Evolutionary conservation across 1,140 invertebrate species (phyloP).

Genomic region (Pseudomyrmex dendroicus): DNA sequence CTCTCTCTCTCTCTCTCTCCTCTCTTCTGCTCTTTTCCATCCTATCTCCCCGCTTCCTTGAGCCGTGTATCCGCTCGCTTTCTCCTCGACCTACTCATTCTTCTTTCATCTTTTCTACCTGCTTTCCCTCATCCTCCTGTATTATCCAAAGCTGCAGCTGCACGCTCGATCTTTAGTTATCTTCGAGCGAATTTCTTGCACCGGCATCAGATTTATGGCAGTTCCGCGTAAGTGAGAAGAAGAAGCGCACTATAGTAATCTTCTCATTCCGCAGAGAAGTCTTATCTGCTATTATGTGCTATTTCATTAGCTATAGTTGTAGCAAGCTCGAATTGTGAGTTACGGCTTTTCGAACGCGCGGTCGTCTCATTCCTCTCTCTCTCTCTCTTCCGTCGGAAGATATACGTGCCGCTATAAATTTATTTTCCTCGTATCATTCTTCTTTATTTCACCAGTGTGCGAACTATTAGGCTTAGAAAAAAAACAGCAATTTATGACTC

Average conservation of each 20-base stretch:
- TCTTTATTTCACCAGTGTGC: too few relatives aligned
- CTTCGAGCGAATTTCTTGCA: slow-evolving; percentile 62
- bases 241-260: slow-evolving; percentile 59
- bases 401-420: slow-evolving; percentile 26
- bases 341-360: slow-evolving; percentile 31
- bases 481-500: background rate
- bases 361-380: slow-evolving; percentile 3
- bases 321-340: slow-evolving; percentile 49
- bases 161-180: slow-evolving; percentile 65
- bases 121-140: background rate
- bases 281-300: slow-evolving; percentile 65
- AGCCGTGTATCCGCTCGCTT: slow-evolving; percentile 45
- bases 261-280: slow-evolving; percentile 54
- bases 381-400: background rate
- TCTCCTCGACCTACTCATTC: slow-evolving; percentile 39
- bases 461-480: background rate
- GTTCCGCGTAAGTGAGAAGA: slow-evolving; percentile 49
- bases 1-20: background rate
- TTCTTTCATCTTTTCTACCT: slow-evolving; percentile 27
- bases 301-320: slow-evolving; percentile 52
- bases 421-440: slow-evolving; percentile 31
- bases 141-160: slow-evolving; percentile 34
- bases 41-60: background rate
- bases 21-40: slow-evolving; percentile 15
- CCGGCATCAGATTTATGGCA: slow-evolving; percentile 61